These are phyloP conservation scores for Xestia xanthographa DNA, from an alignment of 2,888 invertebrate species.

Conservation along the genomic window DNA sequence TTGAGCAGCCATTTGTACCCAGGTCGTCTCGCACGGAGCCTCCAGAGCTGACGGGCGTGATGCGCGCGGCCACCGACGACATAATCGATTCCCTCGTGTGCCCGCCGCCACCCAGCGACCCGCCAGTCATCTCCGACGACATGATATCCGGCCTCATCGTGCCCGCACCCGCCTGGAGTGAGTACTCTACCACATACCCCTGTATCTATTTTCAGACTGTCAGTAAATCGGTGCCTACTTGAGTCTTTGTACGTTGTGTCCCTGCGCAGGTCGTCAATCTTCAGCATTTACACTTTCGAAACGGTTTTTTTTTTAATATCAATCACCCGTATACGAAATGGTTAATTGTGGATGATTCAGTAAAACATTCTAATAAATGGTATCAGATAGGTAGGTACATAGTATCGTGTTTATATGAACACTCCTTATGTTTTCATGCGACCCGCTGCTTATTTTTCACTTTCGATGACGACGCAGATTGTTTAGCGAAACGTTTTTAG, in stretches of 20 bases:
- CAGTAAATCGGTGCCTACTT: slow-evolving; percentile 9
- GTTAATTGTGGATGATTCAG: slow-evolving; percentile 8
- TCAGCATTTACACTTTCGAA: slow-evolving; percentile 9
- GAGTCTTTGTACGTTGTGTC: slow-evolving; percentile 5
- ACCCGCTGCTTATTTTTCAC: slow-evolving; percentile 54
- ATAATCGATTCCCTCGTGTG: slow-evolving; percentile 98
- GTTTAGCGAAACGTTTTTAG: slow-evolving; percentile 70
- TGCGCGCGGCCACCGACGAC: slow-evolving; percentile 97
- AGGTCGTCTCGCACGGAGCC: slow-evolving; percentile 96
- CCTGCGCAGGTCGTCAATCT: background rate
- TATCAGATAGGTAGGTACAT: slow-evolving; percentile 23
- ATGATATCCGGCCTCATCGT: slow-evolving; percentile 99
- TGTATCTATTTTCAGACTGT: slow-evolving; percentile 18
- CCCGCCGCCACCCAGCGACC: slow-evolving; percentile 98
- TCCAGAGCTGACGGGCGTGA: slow-evolving; percentile 93
- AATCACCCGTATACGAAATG: background rate
- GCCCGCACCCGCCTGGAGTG: slow-evolving; percentile 98
- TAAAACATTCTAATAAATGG: slow-evolving; percentile 25
- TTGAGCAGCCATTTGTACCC: slow-evolving; percentile 61
- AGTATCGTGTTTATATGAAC: slow-evolving; percentile 31
- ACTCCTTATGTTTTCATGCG: slow-evolving; percentile 65
- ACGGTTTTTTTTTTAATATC: slow-evolving; percentile 18
- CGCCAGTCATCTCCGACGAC: slow-evolving; percentile 98
- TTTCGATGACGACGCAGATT: slow-evolving; percentile 69
- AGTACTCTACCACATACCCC: slow-evolving; percentile 82